Base-by-base conservation (phyloP, 2,797 vertebrate species). In the Sylvia borin region DNA sequence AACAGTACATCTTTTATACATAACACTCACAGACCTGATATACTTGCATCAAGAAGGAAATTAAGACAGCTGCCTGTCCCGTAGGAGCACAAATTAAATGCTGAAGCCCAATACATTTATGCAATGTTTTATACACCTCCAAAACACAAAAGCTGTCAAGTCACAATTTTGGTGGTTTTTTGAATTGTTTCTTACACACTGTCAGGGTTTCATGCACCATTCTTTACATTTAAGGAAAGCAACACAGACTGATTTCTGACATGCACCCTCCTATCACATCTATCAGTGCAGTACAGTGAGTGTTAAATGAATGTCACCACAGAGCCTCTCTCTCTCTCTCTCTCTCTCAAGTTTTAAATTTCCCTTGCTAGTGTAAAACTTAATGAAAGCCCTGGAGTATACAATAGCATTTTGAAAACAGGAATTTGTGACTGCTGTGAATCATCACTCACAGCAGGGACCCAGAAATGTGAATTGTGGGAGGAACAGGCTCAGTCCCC, bases 401-500 rank as follows among this genome's bases (percentile, higher is more conserved):
- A 98, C 97, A 98, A 97, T 96, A 97, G 97, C 97, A 97, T 98
- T 98, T 98, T 96, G 97, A 98, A 98, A 98, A 97, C 97, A 97
- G 97, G 97, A 97, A 97, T 98, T 97, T 97, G 97, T 97, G 97
- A 96, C 97, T 97, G 97, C 97, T 97, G 97, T 97, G 98, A 97
- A 97, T 97, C 98, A 97, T 97, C 97, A 96, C 97, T 98, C 98
- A 98, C 97, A 98, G 98, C 97, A 94, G 98, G 98, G 97, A 96
- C 98, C 96, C 97, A 96, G 97, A 96, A 97, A 97, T 96, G 97
- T 97, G 98, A 97, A 97, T 97, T 96, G 97, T 97, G 97, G 97
- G 98, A 97, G 97, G 97, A 96, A 96, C 96, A 90, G 93, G 68
- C 90, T n/a, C 91, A 97, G 97, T 95, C 95, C 95, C 96, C 96